These are phyloP conservation scores for Amphiprion ocellaris DNA, from an alignment of 2,113 vertebrate species.

Conservation along the genomic window DNA sequence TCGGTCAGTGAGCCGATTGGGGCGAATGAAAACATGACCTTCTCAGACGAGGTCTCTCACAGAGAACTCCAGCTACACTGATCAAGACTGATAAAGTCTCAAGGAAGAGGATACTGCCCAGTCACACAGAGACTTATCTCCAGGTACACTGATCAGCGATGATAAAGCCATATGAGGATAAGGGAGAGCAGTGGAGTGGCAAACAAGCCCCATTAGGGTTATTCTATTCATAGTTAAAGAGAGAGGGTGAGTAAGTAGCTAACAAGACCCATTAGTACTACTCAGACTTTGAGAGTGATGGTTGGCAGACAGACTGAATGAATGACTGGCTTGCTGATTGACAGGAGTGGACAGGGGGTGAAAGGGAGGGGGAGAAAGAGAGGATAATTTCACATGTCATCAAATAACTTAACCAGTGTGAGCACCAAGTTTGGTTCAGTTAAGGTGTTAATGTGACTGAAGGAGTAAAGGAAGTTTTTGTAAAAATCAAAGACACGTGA, in stretches of 20 bases:
- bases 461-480: background rate
- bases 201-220: slow-evolving; percentile 94
- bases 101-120: slow-evolving; percentile 75
- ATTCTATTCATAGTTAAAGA: slow-evolving; percentile 89
- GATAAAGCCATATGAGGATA: slow-evolving; percentile 85
- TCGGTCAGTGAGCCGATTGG: slow-evolving; percentile 81
- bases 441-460: background rate
- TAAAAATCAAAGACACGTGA: background rate
- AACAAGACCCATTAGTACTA: slow-evolving; percentile 73
- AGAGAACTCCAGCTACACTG: slow-evolving; percentile 84
- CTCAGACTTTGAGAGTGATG: slow-evolving; percentile 59
- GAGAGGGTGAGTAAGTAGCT: slow-evolving; percentile 60
- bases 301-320: slow-evolving; percentile 57
- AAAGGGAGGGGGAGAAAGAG: slow-evolving; percentile 42
- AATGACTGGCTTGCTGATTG: slow-evolving; percentile 58
- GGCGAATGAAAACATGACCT: slow-evolving; percentile 89
- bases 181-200: slow-evolving; percentile 88
- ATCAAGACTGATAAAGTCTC: slow-evolving; percentile 78
- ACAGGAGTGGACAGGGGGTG: slow-evolving; percentile 29
- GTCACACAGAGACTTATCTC: slow-evolving; percentile 82
- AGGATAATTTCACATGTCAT: background rate
- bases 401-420: background rate
- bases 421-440: background rate
- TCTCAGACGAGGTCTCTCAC: slow-evolving; percentile 74
- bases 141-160: slow-evolving; percentile 78